A percentile compares a stretch with the other conserved stretches of the same genome.
phyloP scores from a whole-genome alignment of 1,140 invertebrate genomes.

The Wasmannia auropunctata region DNA sequence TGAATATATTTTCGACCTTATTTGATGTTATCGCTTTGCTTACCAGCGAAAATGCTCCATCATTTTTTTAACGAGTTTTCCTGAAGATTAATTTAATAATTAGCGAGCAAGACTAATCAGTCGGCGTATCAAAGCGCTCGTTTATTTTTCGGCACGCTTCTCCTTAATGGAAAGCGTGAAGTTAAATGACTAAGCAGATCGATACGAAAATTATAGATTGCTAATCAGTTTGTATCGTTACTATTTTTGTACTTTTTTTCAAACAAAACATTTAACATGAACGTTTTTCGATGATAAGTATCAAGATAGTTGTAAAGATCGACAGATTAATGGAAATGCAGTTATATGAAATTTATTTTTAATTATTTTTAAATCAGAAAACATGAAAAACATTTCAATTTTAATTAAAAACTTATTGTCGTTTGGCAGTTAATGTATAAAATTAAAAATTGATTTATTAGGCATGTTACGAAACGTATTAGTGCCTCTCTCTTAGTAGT shows the following conservation, averaged over 20 bases:
- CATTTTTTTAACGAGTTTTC: constrained; percentile 38
- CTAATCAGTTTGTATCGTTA: constrained; percentile 11
- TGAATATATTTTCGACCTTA: not conserved
- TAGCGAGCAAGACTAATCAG: constrained; percentile 45
- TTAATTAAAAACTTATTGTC: not conserved
- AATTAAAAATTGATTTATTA: not conserved
- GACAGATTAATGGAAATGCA: not conserved
- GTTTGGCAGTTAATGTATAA: not conserved
- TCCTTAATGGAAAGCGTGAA: constrained; percentile 40
- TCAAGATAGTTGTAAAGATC: not conserved
- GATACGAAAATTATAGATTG: not conserved
- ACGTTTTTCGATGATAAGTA: not conserved
- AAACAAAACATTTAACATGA: not conserved
- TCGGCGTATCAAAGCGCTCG: constrained; percentile 28
- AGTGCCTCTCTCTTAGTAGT: not conserved
- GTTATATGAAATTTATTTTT: not conserved
- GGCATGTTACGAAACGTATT: not conserved
- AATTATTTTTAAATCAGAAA: not conserved
- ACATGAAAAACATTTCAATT: not conserved
- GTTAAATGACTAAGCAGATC: constrained; percentile 40
- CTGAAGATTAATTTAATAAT: constrained; percentile 46
- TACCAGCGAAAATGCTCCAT: not conserved
- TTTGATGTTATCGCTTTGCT: not conserved
- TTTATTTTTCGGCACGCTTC: constrained; percentile 56
- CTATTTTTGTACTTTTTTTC: not conserved